A percentile compares a stretch with the other conserved stretches of the same genome.
Evolutionary conservation across 2,888 invertebrate species (phyloP).

Genomic region (Daptonema setosum): DNA sequence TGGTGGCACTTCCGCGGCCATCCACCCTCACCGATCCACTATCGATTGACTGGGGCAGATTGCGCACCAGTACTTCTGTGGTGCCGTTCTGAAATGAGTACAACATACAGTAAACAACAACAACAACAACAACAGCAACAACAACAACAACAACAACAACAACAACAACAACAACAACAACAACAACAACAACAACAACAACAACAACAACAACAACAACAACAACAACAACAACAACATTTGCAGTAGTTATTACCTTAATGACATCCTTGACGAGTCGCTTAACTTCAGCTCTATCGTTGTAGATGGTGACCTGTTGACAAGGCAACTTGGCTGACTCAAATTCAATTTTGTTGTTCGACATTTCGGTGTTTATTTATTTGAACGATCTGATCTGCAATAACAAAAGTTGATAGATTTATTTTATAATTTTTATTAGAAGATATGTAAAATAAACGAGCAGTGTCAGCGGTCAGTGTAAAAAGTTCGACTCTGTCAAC

Average conservation of each 20-base stretch:
- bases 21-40: constrained; percentile 18
- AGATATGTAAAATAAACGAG: too few species aligned
- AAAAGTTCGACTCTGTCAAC: too few species aligned
- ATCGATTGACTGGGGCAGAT: constrained; percentile 5
- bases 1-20: constrained; percentile 10
- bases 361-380: too few species aligned
- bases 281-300: constrained; percentile 19
- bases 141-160: not conserved
- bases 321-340: not conserved
- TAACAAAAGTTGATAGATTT: too few species aligned
- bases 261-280: constrained; percentile 11
- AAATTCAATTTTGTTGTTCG: not conserved
- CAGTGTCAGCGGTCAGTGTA: too few species aligned
- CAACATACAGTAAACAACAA: not conserved
- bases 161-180: not conserved
- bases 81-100: not conserved
- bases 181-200: not conserved
- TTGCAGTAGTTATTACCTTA: constrained; percentile 8
- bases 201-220: not conserved
- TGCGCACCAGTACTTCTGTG: not conserved
- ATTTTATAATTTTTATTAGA: too few species aligned
- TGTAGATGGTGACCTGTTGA: constrained; percentile 13
- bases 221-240: not conserved
- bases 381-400: too few species aligned
- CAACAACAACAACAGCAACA: not conserved